Conservation (phyloP, 2,113 vertebrate genomes). For the Pterocles burchelli region DNA sequence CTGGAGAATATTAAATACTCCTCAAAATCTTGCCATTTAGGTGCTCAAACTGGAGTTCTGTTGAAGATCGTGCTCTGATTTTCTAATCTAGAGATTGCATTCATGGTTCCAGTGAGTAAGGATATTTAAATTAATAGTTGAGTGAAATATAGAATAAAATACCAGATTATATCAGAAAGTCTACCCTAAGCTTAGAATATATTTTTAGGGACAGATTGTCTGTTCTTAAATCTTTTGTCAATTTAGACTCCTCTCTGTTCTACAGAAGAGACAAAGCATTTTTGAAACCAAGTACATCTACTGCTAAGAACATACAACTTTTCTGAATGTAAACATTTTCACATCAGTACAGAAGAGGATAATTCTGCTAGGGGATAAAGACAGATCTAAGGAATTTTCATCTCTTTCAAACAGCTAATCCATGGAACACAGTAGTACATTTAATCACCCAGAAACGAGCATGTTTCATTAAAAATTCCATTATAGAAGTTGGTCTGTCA, state of each 20-base stretch:
- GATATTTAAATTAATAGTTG: not conserved
- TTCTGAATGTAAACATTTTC: not conserved
- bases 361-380: not conserved
- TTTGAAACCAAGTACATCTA: not conserved
- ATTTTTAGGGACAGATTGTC: not conserved
- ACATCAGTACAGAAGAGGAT: not conserved
- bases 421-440: not conserved
- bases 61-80: not conserved
- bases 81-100: not conserved
- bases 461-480: slow-evolving; percentile 45
- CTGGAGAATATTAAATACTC: not conserved
- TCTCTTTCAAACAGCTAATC: not conserved
- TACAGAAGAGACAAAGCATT: not conserved
- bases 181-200: not conserved
- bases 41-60: not conserved
- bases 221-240: not conserved
- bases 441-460: not conserved
- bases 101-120: not conserved
- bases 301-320: not conserved
- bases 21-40: not conserved
- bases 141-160: not conserved
- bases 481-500: slow-evolving; percentile 3
- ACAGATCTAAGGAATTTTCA: not conserved
- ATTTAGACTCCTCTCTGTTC: not conserved
- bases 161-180: not conserved